Conservation (phyloP, 2,113 vertebrate species). For the Ranitomeya variabilis region DNA sequence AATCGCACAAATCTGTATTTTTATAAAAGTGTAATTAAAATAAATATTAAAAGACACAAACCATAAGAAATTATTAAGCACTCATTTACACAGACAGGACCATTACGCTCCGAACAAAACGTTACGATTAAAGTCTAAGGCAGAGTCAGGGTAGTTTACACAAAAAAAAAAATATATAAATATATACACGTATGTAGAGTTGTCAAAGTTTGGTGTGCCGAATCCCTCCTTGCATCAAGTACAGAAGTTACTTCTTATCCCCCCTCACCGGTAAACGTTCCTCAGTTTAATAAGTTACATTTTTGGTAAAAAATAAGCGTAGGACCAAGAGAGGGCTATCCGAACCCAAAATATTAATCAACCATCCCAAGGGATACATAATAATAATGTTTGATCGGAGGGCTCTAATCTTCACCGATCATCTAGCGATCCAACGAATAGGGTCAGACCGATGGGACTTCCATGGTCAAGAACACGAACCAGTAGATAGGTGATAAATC, state of each 20-base stretch:
- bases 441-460: background rate
- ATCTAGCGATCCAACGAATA: no score
- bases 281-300: constrained; percentile 55
- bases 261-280: constrained; percentile 33
- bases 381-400: background rate
- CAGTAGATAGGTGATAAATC: no score
- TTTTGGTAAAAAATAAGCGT: constrained; percentile 50
- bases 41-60: background rate
- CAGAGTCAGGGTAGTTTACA: constrained; percentile 4
- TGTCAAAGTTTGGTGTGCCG: background rate
- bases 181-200: background rate
- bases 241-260: background rate
- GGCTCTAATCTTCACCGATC: background rate
- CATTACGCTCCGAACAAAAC: background rate
- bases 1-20: background rate
- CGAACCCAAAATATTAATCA: background rate
- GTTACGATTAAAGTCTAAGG: constrained; percentile 30
- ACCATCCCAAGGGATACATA: background rate
- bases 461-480: background rate
- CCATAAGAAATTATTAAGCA: background rate
- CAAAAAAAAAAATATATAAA: background rate
- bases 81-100: background rate
- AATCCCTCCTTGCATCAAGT: constrained; percentile 20
- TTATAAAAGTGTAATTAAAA: constrained; percentile 11
- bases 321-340: background rate